phyloP scores from a whole-genome alignment of 2,888 invertebrate genomes.

The Nomada goodeniana region DNA sequence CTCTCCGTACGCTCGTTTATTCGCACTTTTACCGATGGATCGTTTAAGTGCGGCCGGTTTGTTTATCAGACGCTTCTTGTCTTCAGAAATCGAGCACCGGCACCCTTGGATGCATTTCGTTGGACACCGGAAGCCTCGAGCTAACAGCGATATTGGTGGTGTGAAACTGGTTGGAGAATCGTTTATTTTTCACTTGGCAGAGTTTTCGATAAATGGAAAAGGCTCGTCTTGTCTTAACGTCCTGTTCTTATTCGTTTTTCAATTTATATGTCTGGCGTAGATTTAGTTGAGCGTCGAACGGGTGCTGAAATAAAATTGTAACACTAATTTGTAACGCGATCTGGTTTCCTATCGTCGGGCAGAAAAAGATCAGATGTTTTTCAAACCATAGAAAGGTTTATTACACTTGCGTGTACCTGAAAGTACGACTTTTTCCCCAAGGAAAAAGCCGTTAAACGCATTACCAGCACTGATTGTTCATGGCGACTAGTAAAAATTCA shows the following conservation, averaged over 20 bases:
- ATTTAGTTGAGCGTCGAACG: no score
- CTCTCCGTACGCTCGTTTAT: slow-evolving; percentile 56
- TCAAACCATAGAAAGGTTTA: background rate
- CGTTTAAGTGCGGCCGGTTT: slow-evolving; percentile 43
- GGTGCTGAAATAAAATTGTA: background rate
- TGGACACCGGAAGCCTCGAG: slow-evolving; percentile 13
- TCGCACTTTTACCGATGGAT: slow-evolving; percentile 58
- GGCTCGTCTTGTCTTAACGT: no score
- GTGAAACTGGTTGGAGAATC: background rate
- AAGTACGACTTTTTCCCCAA: background rate
- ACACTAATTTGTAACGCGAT: background rate
- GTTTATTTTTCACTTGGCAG: background rate
- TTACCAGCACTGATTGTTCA: slow-evolving; percentile 14
- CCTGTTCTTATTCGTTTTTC: no score
- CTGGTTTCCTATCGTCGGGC: background rate
- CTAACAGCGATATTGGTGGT: background rate
- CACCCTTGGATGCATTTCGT: background rate
- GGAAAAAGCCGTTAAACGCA: slow-evolving; percentile 23
- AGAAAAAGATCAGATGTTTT: background rate
- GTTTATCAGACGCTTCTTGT: slow-evolving; percentile 37
- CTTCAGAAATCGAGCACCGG: slow-evolving; percentile 7
- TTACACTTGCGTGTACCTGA: background rate
- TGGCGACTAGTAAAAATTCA: slow-evolving; percentile 15
- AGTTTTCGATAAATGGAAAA: no score
- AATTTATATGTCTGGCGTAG: no score